Base-by-base conservation (phyloP, 2,797 vertebrate genomes). In the Onychomys arenicola region DNA sequence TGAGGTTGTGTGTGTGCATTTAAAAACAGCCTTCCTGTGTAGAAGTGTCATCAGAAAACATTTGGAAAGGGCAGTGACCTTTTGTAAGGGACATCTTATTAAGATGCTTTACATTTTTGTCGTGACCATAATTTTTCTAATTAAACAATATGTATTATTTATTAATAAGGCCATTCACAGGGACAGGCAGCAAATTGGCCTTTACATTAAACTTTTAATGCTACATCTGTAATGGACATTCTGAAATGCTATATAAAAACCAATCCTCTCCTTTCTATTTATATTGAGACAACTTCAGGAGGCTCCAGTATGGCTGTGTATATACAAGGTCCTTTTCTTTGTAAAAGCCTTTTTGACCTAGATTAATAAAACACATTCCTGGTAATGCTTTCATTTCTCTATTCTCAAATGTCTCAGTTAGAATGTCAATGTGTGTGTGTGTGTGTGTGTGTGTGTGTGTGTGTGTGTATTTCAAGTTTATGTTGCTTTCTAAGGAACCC, bases 101-200 rank as follows among this genome's bases (percentile, higher is more conserved):
- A 98, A 98, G 97, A 97, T 97, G 46, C 97, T 98, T 98, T 97
- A 91, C 80, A 94, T 97, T 98, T 98, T 98, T 98, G 98, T 96
- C 71, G 98, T 97, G 94, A 91, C 96, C 95, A 97, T 98, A 96
- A 78, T 98, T 98, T 98, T 98, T 94, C 96, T 98, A 96, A 97
- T 98, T 98, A 98, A 97, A 97, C 83, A 94, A 89, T 91, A 89
- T 97, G 84, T 96, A 97, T 97, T 98, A 98, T 98, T 98, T 98
- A 98, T 98, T 96, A 97, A 98, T 97, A 98, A 94, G 94, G 25
- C 89, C 97, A 97, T 96, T 98, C 96, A 96, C 75, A 89, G 95
- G 88, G 89, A 95, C 93, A 96, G 97, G 96, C 95, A 98, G 97
- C 89, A 97, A 98, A 98, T 90, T 96, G 96, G 81, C 95, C 98